A percentile compares a stretch with the other conserved stretches of the same genome.
These are phyloP conservation scores for Rhegmatorhina hoffmannsi DNA, from an alignment of 2,113 vertebrate genomes.

Conservation along the genomic window DNA sequence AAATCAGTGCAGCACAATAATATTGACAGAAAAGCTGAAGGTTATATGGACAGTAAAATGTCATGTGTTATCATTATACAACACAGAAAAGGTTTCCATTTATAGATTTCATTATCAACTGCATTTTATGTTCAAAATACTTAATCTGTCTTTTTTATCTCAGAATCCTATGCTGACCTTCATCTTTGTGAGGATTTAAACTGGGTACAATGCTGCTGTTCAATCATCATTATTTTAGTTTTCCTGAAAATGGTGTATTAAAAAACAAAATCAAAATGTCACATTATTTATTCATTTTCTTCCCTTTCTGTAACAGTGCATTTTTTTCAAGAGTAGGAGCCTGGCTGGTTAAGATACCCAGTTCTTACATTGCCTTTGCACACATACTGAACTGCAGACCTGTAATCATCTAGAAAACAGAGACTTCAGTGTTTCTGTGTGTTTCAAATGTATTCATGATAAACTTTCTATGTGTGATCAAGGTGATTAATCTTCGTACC, in stretches of 20 bases:
- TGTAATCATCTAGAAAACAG: not conserved
- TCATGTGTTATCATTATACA: constrained; percentile 34
- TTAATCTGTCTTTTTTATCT: constrained; percentile 28
- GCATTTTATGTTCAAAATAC: constrained; percentile 36
- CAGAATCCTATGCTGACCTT: constrained; percentile 14
- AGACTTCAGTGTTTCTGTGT: not conserved
- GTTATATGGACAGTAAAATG: constrained; percentile 44
- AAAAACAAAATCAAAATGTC: constrained; percentile 7
- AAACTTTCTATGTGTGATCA: not conserved
- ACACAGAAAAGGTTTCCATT: constrained; percentile 41
- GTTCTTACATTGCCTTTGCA: not conserved
- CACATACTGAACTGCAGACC: not conserved
- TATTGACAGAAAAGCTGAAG: constrained; percentile 50
- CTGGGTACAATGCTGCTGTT: not conserved
- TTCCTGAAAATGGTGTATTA: not conserved
- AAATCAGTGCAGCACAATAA: constrained; percentile 6
- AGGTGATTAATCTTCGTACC: not conserved
- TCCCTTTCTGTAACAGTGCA: not conserved
- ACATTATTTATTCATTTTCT: not conserved
- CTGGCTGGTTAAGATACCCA: not conserved
- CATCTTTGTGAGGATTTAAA: constrained; percentile 33
- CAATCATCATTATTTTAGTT: constrained; percentile 29
- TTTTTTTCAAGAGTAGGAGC: not conserved
- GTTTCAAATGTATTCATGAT: not conserved
- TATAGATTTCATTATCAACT: constrained; percentile 44